These are phyloP conservation scores for Brachionus sp. DNA, from an alignment of 1,140 invertebrate species.

Conservation along the genomic window DNA sequence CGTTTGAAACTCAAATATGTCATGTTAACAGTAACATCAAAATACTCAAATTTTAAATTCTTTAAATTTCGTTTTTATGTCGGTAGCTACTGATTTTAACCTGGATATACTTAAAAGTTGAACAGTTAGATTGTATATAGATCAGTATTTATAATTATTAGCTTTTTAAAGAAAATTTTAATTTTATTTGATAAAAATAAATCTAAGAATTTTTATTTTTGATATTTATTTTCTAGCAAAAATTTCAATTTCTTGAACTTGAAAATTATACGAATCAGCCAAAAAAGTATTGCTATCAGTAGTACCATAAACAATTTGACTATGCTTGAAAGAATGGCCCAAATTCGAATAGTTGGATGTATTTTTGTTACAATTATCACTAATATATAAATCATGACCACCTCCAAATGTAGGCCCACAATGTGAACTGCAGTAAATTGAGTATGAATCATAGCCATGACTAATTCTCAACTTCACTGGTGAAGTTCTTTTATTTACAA, in stretches of 20 bases:
- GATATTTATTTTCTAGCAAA: conserved; percentile 1
- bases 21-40: too few relatives aligned
- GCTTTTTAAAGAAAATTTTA: too few relatives aligned
- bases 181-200: too few relatives aligned
- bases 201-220: too few relatives aligned
- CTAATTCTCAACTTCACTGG: neutral
- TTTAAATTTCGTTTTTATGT: too few relatives aligned
- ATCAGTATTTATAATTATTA: too few relatives aligned
- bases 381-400: conserved; percentile 34
- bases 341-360: neutral
- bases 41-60: too few relatives aligned
- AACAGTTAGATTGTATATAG: too few relatives aligned
- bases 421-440: conserved; percentile 3
- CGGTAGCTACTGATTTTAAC: too few relatives aligned
- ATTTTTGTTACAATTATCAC: neutral
- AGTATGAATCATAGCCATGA: conserved; percentile 14
- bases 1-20: too few relatives aligned
- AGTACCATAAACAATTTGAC: conserved; percentile 5
- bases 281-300: conserved; percentile 20
- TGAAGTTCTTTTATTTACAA: neutral
- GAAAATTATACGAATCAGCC: conserved; percentile 35
- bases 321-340: conserved; percentile 4
- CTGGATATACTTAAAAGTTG: too few relatives aligned
- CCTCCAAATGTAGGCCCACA: conserved; percentile 33
- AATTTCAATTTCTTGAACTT: conserved; percentile 30